Evolutionary conservation across 1,140 invertebrate species (phyloP).

Genomic region (Drosophila asahinai): DNA sequence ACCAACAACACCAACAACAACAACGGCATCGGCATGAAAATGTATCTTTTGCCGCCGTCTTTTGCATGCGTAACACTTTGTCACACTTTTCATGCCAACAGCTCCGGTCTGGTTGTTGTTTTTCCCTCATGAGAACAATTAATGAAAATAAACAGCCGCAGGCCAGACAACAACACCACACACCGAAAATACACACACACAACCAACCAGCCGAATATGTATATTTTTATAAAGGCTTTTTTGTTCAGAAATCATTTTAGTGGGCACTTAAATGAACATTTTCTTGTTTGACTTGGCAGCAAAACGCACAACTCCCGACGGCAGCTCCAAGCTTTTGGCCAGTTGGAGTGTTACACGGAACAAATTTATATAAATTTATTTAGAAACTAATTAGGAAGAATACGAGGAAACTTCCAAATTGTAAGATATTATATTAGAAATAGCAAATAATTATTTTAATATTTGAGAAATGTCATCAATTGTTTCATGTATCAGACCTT

Average conservation of each 20-base stretch:
- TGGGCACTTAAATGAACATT: conserved; percentile 71
- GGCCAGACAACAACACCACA: conserved; percentile 57
- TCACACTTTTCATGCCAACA: conserved; percentile 83
- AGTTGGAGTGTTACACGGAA: conserved; percentile 19
- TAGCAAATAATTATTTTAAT: too few relatives aligned
- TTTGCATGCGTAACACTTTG: conserved; percentile 83
- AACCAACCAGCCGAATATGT: conserved; percentile 24
- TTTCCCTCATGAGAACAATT: conserved; percentile 77
- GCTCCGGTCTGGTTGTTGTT: conserved; percentile 60
- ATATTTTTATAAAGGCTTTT: conserved; percentile 71
- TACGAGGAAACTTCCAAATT: neutral
- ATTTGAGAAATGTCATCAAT: too few relatives aligned
- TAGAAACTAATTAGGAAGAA: too few relatives aligned
- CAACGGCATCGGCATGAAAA: conserved; percentile 59
- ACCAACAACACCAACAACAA: conserved; percentile 44
- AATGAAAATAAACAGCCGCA: conserved; percentile 83
- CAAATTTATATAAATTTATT: neutral
- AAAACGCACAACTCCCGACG: conserved; percentile 36
- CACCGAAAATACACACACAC: conserved; percentile 14
- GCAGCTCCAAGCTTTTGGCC: conserved; percentile 37
- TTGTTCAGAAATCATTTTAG: conserved; percentile 76
- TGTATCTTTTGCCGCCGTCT: conserved; percentile 76
- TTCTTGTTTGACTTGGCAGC: conserved; percentile 56
- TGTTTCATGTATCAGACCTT: too few relatives aligned
- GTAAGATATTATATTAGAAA: too few relatives aligned